A percentile compares a stretch with the other conserved stretches of the same genome.
phyloP scores from a whole-genome alignment of 2,797 vertebrate genomes.

The Cygnus olor region DNA sequence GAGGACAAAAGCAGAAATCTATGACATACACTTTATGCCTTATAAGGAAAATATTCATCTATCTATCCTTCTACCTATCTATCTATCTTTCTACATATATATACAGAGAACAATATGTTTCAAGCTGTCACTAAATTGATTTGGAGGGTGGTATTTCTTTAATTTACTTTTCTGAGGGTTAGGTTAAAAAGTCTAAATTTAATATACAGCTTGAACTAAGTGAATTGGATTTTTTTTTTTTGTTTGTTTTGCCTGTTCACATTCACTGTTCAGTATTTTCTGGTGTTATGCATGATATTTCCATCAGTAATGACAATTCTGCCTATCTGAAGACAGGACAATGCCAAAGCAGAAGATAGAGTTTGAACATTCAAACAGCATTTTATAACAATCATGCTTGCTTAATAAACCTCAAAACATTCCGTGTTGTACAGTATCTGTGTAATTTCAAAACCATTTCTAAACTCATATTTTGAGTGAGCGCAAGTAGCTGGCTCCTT shows the following conservation, averaged over 20 bases:
- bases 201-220: neutral
- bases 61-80: neutral
- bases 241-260: constrained; percentile 21
- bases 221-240: constrained; percentile 7
- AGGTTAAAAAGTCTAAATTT: constrained; percentile 20
- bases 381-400: constrained; percentile 30
- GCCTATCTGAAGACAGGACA: neutral
- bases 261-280: constrained; percentile 32
- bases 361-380: neutral
- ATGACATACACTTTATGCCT: constrained; percentile 46
- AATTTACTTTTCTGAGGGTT: constrained; percentile 12
- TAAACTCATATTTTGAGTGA: neutral
- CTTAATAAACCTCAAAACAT: constrained; percentile 3
- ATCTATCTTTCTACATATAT: neutral
- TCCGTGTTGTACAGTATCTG: neutral
- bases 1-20: constrained; percentile 71
- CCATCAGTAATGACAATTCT: constrained; percentile 6
- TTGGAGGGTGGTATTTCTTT: constrained; percentile 39
- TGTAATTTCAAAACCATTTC: constrained; percentile 23
- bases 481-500: neutral
- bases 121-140: constrained; percentile 42
- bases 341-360: neutral
- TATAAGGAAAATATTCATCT: constrained; percentile 33
- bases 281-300: constrained; percentile 40
- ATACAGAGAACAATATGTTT: constrained; percentile 32